These are phyloP conservation scores for Vultur gryphus DNA, from an alignment of 2,797 vertebrate genomes.

Conservation along the genomic window DNA sequence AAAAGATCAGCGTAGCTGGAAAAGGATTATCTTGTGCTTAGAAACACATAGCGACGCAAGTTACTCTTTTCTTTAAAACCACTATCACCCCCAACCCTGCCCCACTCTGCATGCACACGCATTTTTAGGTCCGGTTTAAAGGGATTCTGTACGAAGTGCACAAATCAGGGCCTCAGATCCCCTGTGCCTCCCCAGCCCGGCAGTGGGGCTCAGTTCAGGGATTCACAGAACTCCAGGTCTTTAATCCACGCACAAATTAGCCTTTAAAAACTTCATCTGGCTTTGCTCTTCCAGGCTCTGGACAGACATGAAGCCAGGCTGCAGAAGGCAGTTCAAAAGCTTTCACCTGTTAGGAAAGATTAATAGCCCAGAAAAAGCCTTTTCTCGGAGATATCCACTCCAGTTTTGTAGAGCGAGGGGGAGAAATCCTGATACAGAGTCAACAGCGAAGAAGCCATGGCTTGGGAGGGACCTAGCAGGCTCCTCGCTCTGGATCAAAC, in stretches of 20 bases:
- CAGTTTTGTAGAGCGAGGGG: neutral
- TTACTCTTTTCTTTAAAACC: neutral
- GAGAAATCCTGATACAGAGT: neutral
- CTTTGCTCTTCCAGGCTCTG: neutral
- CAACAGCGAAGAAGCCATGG: neutral
- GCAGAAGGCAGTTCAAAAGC: neutral
- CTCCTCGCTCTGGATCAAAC: neutral
- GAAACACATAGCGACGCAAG: accelerated
- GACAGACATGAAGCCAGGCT: neutral
- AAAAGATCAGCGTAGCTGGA: neutral
- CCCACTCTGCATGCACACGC: neutral
- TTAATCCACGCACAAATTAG: neutral
- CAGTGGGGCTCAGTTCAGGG: neutral
- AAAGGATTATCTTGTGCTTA: neutral
- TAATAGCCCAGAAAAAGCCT: neutral
- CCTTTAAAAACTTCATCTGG: neutral
- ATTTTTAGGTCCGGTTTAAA: neutral
- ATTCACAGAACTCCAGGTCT: neutral
- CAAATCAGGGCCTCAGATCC: neutral
- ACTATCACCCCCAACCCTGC: too few species aligned
- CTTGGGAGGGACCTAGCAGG: neutral
- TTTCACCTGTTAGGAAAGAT: neutral
- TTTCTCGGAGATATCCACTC: neutral
- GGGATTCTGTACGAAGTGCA: neutral
- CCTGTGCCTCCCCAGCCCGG: neutral